Evolutionary conservation across 2,797 vertebrate species (phyloP).

Genomic region (Pangasius sanitwongsei): DNA sequence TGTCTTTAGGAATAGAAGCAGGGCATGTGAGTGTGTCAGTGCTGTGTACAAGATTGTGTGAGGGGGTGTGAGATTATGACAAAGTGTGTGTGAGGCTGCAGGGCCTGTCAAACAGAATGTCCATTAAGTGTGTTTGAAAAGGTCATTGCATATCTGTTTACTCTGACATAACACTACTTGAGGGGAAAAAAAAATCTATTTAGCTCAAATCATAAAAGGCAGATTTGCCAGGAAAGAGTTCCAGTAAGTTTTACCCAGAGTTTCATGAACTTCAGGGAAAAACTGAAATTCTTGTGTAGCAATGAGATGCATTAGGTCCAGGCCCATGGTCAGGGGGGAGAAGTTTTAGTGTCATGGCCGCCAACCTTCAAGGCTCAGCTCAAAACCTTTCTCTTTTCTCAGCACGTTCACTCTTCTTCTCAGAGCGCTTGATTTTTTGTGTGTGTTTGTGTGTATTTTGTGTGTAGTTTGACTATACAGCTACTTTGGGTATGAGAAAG

Average conservation of each 20-base stretch:
- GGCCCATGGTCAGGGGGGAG: too few species aligned
- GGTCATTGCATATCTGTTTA: constrained; percentile 37
- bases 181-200: constrained; percentile 33
- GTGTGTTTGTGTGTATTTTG: not conserved
- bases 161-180: constrained; percentile 38
- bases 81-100: constrained; percentile 45
- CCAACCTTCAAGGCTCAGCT: not conserved
- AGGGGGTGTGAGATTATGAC: constrained; percentile 31
- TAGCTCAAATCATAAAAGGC: constrained; percentile 19
- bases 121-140: constrained; percentile 37
- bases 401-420: not conserved
- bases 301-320: not conserved
- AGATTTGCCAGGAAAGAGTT: not conserved
- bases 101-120: constrained; percentile 47
- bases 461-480: not conserved
- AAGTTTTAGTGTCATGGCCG: not conserved
- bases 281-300: not conserved
- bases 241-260: not conserved
- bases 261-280: not conserved
- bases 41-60: constrained; percentile 21
- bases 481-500: not conserved
- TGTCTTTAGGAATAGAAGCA: constrained; percentile 43
- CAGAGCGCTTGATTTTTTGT: not conserved
- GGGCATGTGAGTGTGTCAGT: constrained; percentile 46
- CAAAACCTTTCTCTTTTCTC: not conserved